phyloP scores from a whole-genome alignment of 2,113 vertebrate species.

The Bungarus multicinctus region DNA sequence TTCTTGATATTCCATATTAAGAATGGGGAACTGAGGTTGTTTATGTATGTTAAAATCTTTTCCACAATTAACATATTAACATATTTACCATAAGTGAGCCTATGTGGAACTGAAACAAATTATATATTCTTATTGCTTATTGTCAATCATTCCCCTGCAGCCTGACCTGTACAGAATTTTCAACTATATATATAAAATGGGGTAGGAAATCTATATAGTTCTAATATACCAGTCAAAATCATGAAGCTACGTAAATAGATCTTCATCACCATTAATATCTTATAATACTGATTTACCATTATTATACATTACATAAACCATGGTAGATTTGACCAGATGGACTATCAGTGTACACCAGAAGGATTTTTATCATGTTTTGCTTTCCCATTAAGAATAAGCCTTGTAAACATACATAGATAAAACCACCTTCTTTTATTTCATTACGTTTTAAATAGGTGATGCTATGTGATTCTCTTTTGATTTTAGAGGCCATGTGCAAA shows the following conservation, averaged over 20 bases:
- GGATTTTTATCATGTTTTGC: neutral
- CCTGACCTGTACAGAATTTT: neutral
- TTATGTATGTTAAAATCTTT: neutral
- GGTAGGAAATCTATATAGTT: no score
- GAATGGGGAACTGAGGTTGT: no score
- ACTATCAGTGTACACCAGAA: neutral
- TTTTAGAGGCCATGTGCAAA: slow-evolving; percentile 54
- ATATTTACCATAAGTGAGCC: neutral
- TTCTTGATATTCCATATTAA: no score
- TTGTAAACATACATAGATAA: slow-evolving; percentile 24
- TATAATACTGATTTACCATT: neutral
- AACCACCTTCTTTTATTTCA: neutral
- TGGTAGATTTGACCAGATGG: neutral
- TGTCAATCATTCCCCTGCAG: neutral
- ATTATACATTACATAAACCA: neutral
- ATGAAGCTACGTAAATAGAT: neutral
- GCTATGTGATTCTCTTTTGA: slow-evolving; percentile 32
- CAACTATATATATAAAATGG: neutral
- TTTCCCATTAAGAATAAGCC: neutral
- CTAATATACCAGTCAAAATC: neutral
- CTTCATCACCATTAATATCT: no score
- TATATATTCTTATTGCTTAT: neutral
- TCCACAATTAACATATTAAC: neutral
- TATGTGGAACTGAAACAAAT: neutral
- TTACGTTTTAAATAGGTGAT: neutral